These are phyloP conservation scores for Thamnophis elegans DNA, from an alignment of 2,797 vertebrate genomes.

Conservation along the genomic window DNA sequence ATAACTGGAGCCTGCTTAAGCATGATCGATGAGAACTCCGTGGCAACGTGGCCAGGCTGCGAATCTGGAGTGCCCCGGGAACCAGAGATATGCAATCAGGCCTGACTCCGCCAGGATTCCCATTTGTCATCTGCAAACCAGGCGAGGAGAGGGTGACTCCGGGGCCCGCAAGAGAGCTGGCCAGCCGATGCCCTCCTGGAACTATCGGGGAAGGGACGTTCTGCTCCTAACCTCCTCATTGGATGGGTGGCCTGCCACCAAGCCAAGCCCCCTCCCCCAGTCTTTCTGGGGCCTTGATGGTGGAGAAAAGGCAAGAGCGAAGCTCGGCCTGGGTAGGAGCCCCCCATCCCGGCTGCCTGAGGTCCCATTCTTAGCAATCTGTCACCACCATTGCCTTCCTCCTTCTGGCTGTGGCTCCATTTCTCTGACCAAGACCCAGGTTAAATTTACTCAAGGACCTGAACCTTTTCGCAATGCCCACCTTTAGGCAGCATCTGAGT, in stretches of 20 bases:
- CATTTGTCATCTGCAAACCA: slow-evolving; percentile 26
- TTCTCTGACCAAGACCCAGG: not conserved
- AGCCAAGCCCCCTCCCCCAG: not conserved
- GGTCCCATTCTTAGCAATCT: no score
- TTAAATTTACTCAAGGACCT: not conserved
- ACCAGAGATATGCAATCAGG: not conserved
- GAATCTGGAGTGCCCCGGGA: slow-evolving; percentile 10
- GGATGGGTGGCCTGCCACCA: not conserved
- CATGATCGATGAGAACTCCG: slow-evolving; percentile 22
- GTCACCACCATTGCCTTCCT: not conserved
- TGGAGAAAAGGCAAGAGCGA: not conserved
- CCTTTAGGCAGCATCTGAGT: not conserved
- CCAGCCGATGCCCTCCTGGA: not conserved
- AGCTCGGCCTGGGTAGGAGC: not conserved
- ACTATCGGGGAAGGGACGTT: no score
- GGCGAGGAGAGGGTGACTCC: not conserved
- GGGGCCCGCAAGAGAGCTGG: not conserved
- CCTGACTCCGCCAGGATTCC: not conserved
- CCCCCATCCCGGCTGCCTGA: no score
- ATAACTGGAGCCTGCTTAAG: slow-evolving; percentile 16
- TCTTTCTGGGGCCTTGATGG: not conserved
- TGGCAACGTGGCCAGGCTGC: not conserved
- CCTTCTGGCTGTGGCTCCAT: not conserved
- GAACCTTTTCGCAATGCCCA: not conserved
- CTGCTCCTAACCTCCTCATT: not conserved